phyloP scores from a whole-genome alignment of 2,113 vertebrate genomes.

The Stercorarius parasiticus region DNA sequence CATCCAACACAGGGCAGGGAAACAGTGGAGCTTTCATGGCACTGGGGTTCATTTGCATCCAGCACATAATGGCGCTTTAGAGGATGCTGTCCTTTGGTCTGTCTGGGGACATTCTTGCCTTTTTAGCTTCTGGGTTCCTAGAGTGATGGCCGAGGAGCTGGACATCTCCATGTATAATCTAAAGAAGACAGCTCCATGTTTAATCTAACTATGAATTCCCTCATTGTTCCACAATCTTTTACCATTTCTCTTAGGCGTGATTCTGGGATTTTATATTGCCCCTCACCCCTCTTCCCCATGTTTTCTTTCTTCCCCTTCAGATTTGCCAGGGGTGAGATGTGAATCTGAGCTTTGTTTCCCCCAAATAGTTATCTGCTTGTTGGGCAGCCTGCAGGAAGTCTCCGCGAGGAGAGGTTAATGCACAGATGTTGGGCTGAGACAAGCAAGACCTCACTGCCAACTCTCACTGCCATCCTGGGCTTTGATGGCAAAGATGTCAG shows the following conservation, averaged over 20 bases:
- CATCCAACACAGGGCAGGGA: background rate
- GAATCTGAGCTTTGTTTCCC: constrained; percentile 70
- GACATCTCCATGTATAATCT: constrained; percentile 17
- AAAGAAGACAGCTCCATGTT: background rate
- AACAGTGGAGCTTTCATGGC: constrained; percentile 53
- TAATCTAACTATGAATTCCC: constrained; percentile 45
- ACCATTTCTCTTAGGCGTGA: background rate
- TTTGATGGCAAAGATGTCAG: background rate
- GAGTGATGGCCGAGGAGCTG: constrained; percentile 18
- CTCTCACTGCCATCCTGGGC: background rate
- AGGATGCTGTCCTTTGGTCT: background rate
- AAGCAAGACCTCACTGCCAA: background rate
- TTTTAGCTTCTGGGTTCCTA: constrained; percentile 31
- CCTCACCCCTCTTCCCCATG: background rate
- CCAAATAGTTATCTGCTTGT: constrained; percentile 30
- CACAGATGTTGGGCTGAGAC: constrained; percentile 13
- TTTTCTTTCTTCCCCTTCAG: constrained; percentile 34
- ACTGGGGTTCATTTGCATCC: constrained; percentile 9
- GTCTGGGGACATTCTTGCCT: constrained; percentile 42
- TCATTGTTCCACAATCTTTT: constrained; percentile 33
- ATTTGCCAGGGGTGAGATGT: constrained; percentile 1
- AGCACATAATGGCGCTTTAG: constrained; percentile 43
- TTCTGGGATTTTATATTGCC: background rate
- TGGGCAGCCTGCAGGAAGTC: constrained; percentile 13
- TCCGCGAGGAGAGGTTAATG: background rate